A percentile compares a stretch with the other conserved stretches of the same genome.
Evolutionary conservation across 2,113 vertebrate species (phyloP).

Genomic region (Gambusia affinis): DNA sequence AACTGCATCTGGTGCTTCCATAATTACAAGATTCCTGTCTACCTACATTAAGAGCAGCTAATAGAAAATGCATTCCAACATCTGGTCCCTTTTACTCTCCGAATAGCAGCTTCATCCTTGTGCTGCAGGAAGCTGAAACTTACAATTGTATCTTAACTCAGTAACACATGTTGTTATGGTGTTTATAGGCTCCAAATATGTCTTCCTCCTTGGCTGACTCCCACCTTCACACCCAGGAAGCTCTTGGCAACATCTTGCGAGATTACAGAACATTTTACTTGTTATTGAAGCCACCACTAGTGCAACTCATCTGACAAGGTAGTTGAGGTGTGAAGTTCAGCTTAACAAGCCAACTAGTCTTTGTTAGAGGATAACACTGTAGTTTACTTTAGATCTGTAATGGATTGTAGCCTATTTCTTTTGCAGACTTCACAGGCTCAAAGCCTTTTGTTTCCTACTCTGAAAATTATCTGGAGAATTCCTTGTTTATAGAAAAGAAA

Average conservation of each 20-base stretch:
- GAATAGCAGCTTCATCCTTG: constrained; percentile 15
- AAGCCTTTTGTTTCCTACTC: constrained; percentile 14
- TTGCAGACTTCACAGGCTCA: constrained; percentile 23
- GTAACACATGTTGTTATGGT: constrained; percentile 19
- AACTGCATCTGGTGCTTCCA: constrained; percentile 48
- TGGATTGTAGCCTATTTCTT: constrained; percentile 38
- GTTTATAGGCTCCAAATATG: constrained; percentile 26
- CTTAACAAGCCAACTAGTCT: constrained; percentile 16
- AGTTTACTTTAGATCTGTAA: constrained; percentile 54
- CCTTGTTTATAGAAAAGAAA: constrained; percentile 15
- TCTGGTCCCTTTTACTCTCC: constrained; percentile 36
- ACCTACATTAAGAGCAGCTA: constrained; percentile 37
- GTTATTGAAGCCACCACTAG: constrained; percentile 57
- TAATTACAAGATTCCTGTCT: constrained; percentile 36
- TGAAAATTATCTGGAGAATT: constrained; percentile 19
- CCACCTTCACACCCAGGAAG: constrained; percentile 3
- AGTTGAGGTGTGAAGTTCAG: constrained; percentile 28
- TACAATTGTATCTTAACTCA: constrained; percentile 10
- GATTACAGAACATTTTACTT: constrained; percentile 52
- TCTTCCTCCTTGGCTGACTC: constrained; percentile 22
- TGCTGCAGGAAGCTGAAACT: constrained; percentile 25
- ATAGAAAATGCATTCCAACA: constrained; percentile 47
- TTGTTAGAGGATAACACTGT: constrained; percentile 25
- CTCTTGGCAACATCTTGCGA: constrained; percentile 38
- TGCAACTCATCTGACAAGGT: constrained; percentile 24